A percentile compares a stretch with the other conserved stretches of the same genome.
These are phyloP conservation scores for Cheumatopsyche charites DNA, from an alignment of 1,140 invertebrate genomes.

Conservation along the genomic window DNA sequence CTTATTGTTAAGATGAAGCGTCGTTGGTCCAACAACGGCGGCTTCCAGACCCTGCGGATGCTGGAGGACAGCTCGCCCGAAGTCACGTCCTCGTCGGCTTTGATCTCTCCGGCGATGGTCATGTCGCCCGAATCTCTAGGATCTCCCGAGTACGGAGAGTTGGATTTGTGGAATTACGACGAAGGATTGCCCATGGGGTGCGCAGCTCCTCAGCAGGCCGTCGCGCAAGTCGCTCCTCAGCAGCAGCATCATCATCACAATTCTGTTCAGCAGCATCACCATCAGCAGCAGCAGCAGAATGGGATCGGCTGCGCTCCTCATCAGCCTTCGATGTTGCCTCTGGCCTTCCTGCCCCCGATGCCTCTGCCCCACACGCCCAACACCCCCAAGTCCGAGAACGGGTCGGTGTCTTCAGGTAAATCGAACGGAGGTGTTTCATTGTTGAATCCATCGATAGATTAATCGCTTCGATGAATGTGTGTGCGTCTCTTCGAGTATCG, in stretches of 20 bases:
- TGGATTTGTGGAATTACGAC: slow-evolving; percentile 80
- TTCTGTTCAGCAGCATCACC: slow-evolving; percentile 45
- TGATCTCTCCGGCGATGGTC: slow-evolving; percentile 65
- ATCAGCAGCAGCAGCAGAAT: slow-evolving; percentile 50
- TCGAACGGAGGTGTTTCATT: slow-evolving; percentile 31
- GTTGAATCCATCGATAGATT: not conserved
- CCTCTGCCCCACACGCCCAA: slow-evolving; percentile 59
- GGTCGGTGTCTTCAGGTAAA: slow-evolving; percentile 61
- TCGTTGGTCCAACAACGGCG: slow-evolving; percentile 72
- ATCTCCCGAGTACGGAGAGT: slow-evolving; percentile 72
- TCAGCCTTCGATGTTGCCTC: slow-evolving; percentile 53
- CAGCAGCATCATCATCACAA: slow-evolving; percentile 52
- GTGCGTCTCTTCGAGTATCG: not conserved
- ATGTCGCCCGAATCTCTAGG: slow-evolving; percentile 72
- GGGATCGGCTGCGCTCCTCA: slow-evolving; percentile 53
- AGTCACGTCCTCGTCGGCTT: slow-evolving; percentile 73
- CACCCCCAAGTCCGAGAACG: slow-evolving; percentile 62
- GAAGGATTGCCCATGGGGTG: slow-evolving; percentile 58
- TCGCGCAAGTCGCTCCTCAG: slow-evolving; percentile 55
- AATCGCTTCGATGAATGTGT: not conserved
- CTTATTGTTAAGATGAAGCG: slow-evolving; percentile 63
- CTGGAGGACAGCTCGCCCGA: slow-evolving; percentile 75
- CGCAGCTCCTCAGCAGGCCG: slow-evolving; percentile 53
- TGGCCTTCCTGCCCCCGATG: slow-evolving; percentile 59
- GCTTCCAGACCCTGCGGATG: slow-evolving; percentile 66